phyloP scores from a whole-genome alignment of 2,888 invertebrate species.

The Lochmaea capreae region DNA sequence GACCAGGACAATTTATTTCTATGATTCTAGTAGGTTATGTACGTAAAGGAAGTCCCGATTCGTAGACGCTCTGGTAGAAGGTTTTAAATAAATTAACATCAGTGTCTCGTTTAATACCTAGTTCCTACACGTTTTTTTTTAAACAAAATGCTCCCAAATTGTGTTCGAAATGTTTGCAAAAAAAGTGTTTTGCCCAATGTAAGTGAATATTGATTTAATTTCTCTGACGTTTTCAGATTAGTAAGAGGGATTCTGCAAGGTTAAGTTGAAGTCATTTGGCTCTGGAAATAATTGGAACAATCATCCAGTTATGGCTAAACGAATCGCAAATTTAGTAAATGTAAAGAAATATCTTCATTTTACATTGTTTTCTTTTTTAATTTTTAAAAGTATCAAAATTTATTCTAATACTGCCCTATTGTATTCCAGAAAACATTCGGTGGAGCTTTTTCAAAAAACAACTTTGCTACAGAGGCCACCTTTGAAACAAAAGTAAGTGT shows the following conservation, averaged over 20 bases:
- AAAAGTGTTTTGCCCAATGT: slow-evolving; percentile 64
- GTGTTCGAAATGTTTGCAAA: slow-evolving; percentile 62
- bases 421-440: slow-evolving; percentile 60
- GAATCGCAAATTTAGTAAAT: slow-evolving; percentile 49
- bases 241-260: slow-evolving; percentile 47
- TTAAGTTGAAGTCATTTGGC: slow-evolving; percentile 54
- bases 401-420: slow-evolving; percentile 17
- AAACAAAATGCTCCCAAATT: slow-evolving; percentile 65
- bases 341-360: slow-evolving; percentile 44
- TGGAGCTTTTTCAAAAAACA: slow-evolving; percentile 55
- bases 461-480: slow-evolving; percentile 72
- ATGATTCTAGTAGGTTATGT: slow-evolving; percentile 12
- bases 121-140: not conserved
- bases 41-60: not conserved
- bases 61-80: too few species aligned
- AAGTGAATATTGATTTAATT: slow-evolving; percentile 58
- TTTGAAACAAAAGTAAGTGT: slow-evolving; percentile 71
- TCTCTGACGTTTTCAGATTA: slow-evolving; percentile 35
- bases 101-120: not conserved
- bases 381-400: not conserved
- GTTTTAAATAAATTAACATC: not conserved
- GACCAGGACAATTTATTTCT: not conserved
- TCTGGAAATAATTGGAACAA: slow-evolving; percentile 27
- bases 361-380: slow-evolving; percentile 24
- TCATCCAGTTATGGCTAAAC: slow-evolving; percentile 50